Percentiles rank a stretch among this genome's conserved stretches.
phyloP scores from a whole-genome alignment of 2,888 invertebrate species.

The Eustalomyia histrio region DNA sequence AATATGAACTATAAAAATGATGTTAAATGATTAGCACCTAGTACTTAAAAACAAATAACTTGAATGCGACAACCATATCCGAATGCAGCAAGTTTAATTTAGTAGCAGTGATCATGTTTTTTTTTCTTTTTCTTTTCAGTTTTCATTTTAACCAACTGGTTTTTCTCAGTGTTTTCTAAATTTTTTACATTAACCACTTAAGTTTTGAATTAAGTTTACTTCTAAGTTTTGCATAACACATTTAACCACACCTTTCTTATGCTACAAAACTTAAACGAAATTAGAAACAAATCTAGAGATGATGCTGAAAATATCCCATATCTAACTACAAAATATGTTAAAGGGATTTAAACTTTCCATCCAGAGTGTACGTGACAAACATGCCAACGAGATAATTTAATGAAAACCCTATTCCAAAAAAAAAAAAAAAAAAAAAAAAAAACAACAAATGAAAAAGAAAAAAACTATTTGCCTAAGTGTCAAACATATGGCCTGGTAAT shows the following conservation, averaged over 20 bases:
- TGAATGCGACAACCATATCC: too few relatives aligned
- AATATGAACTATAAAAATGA: too few relatives aligned
- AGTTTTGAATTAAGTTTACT: constrained; percentile 22
- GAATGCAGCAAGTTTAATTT: too few relatives aligned
- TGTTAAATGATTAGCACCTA: too few relatives aligned
- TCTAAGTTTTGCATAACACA: constrained; percentile 31
- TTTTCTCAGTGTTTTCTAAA: background rate
- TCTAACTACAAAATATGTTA: constrained; percentile 5
- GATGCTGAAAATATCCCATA: background rate
- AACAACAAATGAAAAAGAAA: background rate
- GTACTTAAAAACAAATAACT: too few relatives aligned
- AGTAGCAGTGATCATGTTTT: too few relatives aligned
- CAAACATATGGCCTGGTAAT: background rate
- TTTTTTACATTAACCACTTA: too few relatives aligned
- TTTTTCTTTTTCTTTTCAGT: too few relatives aligned
- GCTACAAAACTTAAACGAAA: constrained; percentile 1
- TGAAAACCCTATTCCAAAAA: constrained; percentile 29
- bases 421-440: too few relatives aligned
- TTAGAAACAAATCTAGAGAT: constrained; percentile 8
- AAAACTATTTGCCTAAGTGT: background rate
- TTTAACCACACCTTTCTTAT: constrained; percentile 28
- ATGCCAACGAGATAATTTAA: constrained; percentile 23
- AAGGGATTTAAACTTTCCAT: constrained; percentile 17
- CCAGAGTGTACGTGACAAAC: constrained; percentile 33
- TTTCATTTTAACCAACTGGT: too few relatives aligned